A percentile compares a stretch with the other conserved stretches of the same genome.
Evolutionary conservation across 2,797 vertebrate genomes (phyloP).

Genomic region (Leptoclinus maculatus): DNA sequence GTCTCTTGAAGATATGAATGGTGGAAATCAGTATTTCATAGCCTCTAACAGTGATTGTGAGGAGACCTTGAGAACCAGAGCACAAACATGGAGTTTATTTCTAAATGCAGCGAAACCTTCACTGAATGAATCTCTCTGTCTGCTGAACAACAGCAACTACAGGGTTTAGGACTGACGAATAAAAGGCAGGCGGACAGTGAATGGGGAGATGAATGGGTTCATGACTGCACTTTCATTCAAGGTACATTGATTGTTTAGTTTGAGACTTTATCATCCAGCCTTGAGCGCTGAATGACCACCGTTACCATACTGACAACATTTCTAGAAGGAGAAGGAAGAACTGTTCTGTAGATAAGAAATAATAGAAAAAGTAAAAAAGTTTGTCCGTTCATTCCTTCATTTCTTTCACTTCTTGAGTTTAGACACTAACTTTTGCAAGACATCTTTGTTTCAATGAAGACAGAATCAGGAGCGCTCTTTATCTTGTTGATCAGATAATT

Average conservation of each 20-base stretch:
- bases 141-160: not conserved
- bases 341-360: not conserved
- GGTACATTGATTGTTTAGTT: not conserved
- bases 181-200: not conserved
- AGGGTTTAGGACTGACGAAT: not conserved
- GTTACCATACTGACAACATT: not conserved
- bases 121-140: not conserved
- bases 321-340: not conserved
- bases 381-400: no score
- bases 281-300: not conserved
- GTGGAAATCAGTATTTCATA: not conserved
- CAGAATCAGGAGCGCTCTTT: no score
- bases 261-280: not conserved
- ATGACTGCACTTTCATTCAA: not conserved
- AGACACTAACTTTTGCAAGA: no score
- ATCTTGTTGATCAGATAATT: no score
- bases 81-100: conserved; percentile 3
- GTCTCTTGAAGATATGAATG: no score
- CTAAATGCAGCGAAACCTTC: not conserved
- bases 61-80: not conserved
- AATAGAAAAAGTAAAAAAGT: not conserved
- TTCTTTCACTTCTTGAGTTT: no score
- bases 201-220: not conserved
- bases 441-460: no score
- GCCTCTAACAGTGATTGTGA: not conserved